Conservation (phyloP, 2,797 vertebrate species). For the Bradypodion pumilum region DNA sequence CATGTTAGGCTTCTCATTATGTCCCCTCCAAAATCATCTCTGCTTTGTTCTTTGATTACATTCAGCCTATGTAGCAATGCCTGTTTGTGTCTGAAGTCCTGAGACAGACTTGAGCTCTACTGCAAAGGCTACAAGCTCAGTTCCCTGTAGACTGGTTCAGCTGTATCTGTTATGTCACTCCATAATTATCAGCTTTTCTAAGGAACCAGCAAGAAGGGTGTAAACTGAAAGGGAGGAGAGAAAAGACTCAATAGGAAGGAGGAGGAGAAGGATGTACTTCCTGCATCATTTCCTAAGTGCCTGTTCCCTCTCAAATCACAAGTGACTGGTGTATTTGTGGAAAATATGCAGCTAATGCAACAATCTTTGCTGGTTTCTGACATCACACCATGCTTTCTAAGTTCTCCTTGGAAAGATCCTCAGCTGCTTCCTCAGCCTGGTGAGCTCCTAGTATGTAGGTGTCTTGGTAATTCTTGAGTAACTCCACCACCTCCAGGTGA, state of each 20-base stretch:
- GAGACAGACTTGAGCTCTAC: background rate
- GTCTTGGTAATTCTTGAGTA: constrained; percentile 83
- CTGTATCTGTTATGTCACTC: background rate
- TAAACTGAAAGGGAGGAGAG: background rate
- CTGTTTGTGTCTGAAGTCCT: background rate
- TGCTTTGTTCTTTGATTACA: background rate
- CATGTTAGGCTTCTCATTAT: background rate
- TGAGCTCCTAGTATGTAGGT: constrained; percentile 61
- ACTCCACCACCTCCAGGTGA: constrained; percentile 76
- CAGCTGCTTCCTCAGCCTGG: constrained; percentile 49
- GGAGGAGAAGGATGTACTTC: background rate
- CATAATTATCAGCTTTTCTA: background rate
- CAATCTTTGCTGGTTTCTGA: background rate
- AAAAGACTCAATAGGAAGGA: background rate
- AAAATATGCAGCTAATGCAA: background rate
- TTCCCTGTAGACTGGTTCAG: background rate
- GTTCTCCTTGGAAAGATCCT: constrained; percentile 71
- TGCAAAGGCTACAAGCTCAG: background rate
- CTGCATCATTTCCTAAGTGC: background rate
- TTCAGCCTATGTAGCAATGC: background rate
- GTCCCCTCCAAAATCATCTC: background rate
- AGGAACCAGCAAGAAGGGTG: background rate
- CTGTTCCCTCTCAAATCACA: background rate
- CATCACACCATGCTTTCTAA: constrained; percentile 70
- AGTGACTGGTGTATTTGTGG: background rate